These are phyloP conservation scores for Drosophila nannoptera DNA, from an alignment of 1,140 invertebrate species.

Conservation along the genomic window DNA sequence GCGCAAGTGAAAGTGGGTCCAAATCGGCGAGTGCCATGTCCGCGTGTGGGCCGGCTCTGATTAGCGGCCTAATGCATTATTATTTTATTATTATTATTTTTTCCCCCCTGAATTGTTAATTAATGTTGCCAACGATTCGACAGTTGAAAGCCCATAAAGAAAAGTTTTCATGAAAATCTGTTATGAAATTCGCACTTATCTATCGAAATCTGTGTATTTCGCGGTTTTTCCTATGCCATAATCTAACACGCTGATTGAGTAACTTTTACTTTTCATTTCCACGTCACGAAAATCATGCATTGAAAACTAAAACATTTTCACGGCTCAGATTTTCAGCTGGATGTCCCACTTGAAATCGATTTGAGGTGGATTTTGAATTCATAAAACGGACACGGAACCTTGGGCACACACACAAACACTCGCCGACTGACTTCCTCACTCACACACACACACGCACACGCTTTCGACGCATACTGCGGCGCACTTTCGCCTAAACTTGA, in stretches of 20 bases:
- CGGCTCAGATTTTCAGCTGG: background rate
- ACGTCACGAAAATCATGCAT: too few relatives aligned
- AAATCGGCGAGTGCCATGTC: slow-evolving; percentile 26
- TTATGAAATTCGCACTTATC: slow-evolving; percentile 39
- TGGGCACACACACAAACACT: slow-evolving; percentile 11
- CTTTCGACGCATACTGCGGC: slow-evolving; percentile 1
- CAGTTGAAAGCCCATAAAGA: too few relatives aligned
- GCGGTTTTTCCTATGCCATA: slow-evolving; percentile 21
- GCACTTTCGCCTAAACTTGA: slow-evolving; percentile 44
- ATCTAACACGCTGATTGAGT: background rate
- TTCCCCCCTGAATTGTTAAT: slow-evolving; percentile 55
- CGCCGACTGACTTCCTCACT: background rate
- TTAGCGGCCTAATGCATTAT: slow-evolving; percentile 42
- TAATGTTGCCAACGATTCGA: slow-evolving; percentile 5
- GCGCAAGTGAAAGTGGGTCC: slow-evolving; percentile 71
- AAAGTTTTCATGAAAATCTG: background rate
- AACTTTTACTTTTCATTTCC: slow-evolving; percentile 4
- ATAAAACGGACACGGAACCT: slow-evolving; percentile 23
- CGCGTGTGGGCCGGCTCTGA: slow-evolving; percentile 47
- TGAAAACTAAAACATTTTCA: background rate
- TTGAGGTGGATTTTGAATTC: slow-evolving; percentile 12
- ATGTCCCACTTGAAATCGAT: slow-evolving; percentile 22
- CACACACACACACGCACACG: background rate
- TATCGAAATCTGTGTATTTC: background rate
- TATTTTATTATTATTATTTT: slow-evolving; percentile 62